Base-by-base conservation (phyloP, 1,140 invertebrate species). In the Orchesella cincta region DNA sequence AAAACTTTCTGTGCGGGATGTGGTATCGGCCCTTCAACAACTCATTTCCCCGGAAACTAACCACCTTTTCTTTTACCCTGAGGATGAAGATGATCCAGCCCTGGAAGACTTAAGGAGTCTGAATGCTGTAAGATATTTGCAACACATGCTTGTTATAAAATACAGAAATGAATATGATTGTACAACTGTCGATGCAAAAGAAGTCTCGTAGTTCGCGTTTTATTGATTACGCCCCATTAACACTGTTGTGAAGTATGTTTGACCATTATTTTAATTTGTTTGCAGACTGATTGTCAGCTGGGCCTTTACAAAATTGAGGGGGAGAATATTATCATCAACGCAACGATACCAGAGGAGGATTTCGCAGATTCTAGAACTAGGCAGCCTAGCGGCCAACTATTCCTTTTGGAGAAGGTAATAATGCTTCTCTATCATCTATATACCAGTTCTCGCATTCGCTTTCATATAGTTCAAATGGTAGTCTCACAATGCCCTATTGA, bases 291-390 rank as follows among this genome's bases (percentile, higher is more conserved):
- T 81, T 95, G 93, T 86, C 91, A 91, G 23, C 87, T 95, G 83
- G 92, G 92, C 81, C 87, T 94, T 78, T 93, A 93, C 87, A 93
- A 93, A 82, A 90, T 92, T 81, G 93, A 92, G 76, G 91, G 90
- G 81, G 93, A 95, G 84, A 95, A 95, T 85, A 90, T 95, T 70
- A 94, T 95, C 82, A 90, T 94, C 82, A 91, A 92, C 26, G 93
- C 92, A 26, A 92, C 92, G 79, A 87, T 95, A 76, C 89, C 90
- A 46, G 90, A 90, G 79, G 90, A 90, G 79, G 88, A 88, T 33
- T 85, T 85, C 84, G 76, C 82, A 83, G 83, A 87, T 81, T 86
- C 84, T 73, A 35, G 80, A 29, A 71, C 81, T 70, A 75, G 82
- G 64, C 78, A 82, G 67, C 80, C 79, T 64, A 83, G 76, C 75